phyloP scores from a whole-genome alignment of 2,888 invertebrate species.

The Philaethria dido region DNA sequence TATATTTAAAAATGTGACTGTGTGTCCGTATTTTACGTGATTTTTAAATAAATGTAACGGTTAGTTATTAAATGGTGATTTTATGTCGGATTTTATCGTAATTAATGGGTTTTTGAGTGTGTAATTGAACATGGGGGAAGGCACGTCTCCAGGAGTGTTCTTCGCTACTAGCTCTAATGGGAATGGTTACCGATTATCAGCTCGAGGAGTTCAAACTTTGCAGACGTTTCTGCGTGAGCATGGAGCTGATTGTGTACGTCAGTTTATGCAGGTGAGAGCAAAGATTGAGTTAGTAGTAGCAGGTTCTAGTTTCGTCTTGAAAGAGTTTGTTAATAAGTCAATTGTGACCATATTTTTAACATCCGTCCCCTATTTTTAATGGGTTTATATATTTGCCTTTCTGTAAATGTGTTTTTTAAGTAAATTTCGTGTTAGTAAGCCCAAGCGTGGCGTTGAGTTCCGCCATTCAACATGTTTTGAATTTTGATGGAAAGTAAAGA shows the following conservation, averaged over 20 bases:
- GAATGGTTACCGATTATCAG: conserved; percentile 83
- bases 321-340: background rate
- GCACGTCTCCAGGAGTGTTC: conserved; percentile 63
- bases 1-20: conserved; percentile 9
- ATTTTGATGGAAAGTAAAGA: too few relatives aligned
- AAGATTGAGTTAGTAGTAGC: background rate
- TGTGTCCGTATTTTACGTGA: background rate
- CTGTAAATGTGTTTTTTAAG: too few relatives aligned
- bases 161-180: conserved; percentile 75
- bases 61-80: too few relatives aligned
- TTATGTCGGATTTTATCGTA: background rate
- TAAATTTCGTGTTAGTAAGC: too few relatives aligned
- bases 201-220: conserved; percentile 85
- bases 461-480: too few relatives aligned
- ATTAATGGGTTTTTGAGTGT: background rate
- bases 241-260: conserved; percentile 86
- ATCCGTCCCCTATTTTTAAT: background rate
- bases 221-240: conserved; percentile 86
- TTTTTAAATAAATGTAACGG: too few relatives aligned
- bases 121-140: conserved; percentile 60
- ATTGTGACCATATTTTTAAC: background rate
- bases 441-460: too few relatives aligned
- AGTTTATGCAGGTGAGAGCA: conserved; percentile 85
- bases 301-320: background rate
- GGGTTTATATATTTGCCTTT: background rate